Evolutionary conservation across 2,113 vertebrate genomes (phyloP), one percentile per base, ranked within the genome.

Genomic region (Electrona antarctica): DNA sequence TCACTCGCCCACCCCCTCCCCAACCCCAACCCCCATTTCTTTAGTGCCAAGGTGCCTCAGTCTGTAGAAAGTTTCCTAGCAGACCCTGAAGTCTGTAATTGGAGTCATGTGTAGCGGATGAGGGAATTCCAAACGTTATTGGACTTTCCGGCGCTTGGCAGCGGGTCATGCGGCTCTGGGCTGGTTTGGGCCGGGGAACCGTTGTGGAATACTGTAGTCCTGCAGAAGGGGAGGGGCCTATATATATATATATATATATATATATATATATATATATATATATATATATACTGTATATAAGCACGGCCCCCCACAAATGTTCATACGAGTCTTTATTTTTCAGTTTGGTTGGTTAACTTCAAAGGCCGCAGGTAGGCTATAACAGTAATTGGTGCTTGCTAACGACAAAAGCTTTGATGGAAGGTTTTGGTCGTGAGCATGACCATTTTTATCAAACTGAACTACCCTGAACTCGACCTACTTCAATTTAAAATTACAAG

Each of bases 111-210:
- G 69, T 76, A 85, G 69, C 74, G 81, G 82, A 85, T 92, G 92
- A 93, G 90, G 89, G 86, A 85, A 92, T 93, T 91, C 88, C 90
- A 86, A 76, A 78, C 74, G 74, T 91, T 87, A 89, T 89, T 90
- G 89, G 82, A 88, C 89, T 88, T 89, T 89, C 89, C 79, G 64
- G 89, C 72, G 77, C 83, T 90, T 83, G 87, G 88, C 77, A 74
- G 76, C 63, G 57, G 78, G 87, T 92, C 84, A 87, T 81, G 82
- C 79, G 86, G 79, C 73, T 87, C 74, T 71, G 68, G 71, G 68
- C 76, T 48, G 21, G 60, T 82, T 62, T 56, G 33, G 82, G 67
- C 76, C 74, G 69, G 64, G 67, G 88, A 62, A 71, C 67, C 73
- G 56, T 48, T 67, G 75, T 66, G 57, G 71, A 72, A 66, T 41